phyloP scores from a whole-genome alignment of 2,113 vertebrate species.

The Brachyistius frenatus region DNA sequence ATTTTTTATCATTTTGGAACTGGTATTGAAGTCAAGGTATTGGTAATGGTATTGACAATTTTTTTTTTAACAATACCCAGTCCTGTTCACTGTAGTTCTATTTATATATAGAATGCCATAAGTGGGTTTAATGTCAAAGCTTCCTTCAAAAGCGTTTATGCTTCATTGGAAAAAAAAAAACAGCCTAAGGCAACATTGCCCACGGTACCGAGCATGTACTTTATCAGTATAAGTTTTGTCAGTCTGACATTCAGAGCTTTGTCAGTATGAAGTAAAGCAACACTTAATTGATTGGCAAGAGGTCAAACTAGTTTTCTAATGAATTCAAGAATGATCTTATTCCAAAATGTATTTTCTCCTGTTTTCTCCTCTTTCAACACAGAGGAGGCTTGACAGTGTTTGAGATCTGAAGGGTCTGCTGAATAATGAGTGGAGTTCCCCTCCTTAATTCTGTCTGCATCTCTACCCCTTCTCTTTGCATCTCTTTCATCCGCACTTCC shows the following conservation, averaged over 20 bases:
- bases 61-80: too few relatives aligned
- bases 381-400: slow-evolving; percentile 35
- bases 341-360: slow-evolving; percentile 34
- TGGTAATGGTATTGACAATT: too few relatives aligned
- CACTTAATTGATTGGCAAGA: slow-evolving; percentile 11
- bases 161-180: not conserved
- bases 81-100: too few relatives aligned
- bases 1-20: too few relatives aligned
- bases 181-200: not conserved
- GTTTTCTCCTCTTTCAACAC: slow-evolving; percentile 25
- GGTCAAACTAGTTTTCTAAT: slow-evolving; percentile 2
- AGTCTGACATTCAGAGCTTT: not conserved
- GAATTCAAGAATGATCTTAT: slow-evolving; percentile 31
- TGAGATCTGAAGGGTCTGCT: slow-evolving; percentile 52
- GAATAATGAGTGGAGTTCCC: slow-evolving; percentile 48
- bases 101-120: too few relatives aligned
- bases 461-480: not conserved
- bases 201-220: not conserved
- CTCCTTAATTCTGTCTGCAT: slow-evolving; percentile 22
- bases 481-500: slow-evolving; percentile 26
- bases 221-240: not conserved
- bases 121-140: too few relatives aligned
- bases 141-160: not conserved
- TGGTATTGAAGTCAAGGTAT: too few relatives aligned
- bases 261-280: not conserved